phyloP scores from a whole-genome alignment of 1,140 invertebrate species.

The Antheraea pernyi region DNA sequence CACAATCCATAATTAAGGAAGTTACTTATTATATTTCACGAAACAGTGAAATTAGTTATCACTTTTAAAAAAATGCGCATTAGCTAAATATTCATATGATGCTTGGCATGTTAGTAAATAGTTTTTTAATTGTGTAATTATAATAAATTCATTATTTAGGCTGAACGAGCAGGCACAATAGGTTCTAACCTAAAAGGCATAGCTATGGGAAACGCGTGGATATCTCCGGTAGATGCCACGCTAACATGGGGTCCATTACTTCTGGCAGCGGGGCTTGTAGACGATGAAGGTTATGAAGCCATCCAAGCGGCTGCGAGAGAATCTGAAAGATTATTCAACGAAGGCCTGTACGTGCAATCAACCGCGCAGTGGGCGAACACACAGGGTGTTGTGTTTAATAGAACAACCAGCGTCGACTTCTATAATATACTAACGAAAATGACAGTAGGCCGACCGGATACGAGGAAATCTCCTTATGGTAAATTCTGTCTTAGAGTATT shows the following conservation, averaged over 20 bases:
- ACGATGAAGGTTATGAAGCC: slow-evolving; percentile 79
- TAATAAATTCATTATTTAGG: slow-evolving; percentile 64
- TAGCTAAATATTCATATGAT: too few relatives aligned
- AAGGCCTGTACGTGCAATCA: slow-evolving; percentile 79
- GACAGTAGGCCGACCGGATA: slow-evolving; percentile 19
- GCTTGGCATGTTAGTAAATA: too few relatives aligned
- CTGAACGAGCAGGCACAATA: slow-evolving; percentile 82
- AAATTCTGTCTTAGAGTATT: slow-evolving; percentile 8
- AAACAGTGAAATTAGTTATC: too few relatives aligned
- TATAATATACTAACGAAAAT: slow-evolving; percentile 87
- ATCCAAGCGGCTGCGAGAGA: slow-evolving; percentile 77
- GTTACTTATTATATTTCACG: too few relatives aligned
- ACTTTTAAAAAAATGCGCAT: too few relatives aligned
- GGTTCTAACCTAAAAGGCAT: slow-evolving; percentile 87
- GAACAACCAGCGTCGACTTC: slow-evolving; percentile 86
- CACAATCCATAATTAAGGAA: too few relatives aligned
- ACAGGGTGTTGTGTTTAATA: slow-evolving; percentile 79
- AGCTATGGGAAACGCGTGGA: slow-evolving; percentile 92
- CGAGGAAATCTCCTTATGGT: slow-evolving; percentile 46
- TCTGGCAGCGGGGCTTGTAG: slow-evolving; percentile 82
- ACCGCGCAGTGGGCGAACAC: slow-evolving; percentile 83
- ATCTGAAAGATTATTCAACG: slow-evolving; percentile 78
- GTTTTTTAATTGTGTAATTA: too few relatives aligned
- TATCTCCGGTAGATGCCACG: slow-evolving; percentile 90
- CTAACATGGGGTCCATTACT: slow-evolving; percentile 89